A percentile compares a stretch with the other conserved stretches of the same genome.
These are phyloP conservation scores for Halichondria panicea DNA, from an alignment of 37 sponge, comb jelly and placozoan genomes.

Conservation along the genomic window DNA sequence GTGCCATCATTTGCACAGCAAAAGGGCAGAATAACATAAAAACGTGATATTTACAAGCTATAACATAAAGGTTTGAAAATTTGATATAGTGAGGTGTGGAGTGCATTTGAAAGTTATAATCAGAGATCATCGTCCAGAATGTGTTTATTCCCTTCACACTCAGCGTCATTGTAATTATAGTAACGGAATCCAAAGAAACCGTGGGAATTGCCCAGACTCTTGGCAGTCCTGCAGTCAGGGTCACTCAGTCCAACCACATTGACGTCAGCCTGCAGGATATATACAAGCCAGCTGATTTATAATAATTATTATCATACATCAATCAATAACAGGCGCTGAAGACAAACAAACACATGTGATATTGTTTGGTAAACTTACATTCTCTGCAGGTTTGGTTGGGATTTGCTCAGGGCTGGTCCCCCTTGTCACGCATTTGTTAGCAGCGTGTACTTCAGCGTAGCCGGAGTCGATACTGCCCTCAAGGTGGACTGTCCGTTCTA, in stretches of 20 bases:
- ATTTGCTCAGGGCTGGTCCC: too few species aligned
- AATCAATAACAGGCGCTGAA: too few species aligned
- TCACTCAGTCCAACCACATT: not conserved
- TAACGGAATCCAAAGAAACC: conserved; percentile 10
- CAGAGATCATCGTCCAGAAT: conserved; percentile 47
- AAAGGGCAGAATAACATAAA: not conserved
- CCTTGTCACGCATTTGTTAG: too few species aligned
- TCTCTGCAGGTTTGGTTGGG: too few species aligned
- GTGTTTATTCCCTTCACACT: conserved; percentile 44
- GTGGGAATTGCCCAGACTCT: not conserved
- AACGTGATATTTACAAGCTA: not conserved
- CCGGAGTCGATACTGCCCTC: conserved; percentile 16
- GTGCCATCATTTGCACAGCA: too few species aligned
- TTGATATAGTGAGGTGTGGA: not conserved
- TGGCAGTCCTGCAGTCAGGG: not conserved
- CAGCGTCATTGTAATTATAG: conserved; percentile 14
- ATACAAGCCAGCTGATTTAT: too few species aligned
- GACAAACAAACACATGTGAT: too few species aligned
- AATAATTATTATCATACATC: too few species aligned
- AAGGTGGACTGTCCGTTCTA: not conserved
- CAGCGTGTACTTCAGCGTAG: conserved; percentile 10
- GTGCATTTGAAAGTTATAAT: too few species aligned
- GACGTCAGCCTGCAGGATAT: too few species aligned
- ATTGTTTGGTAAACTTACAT: too few species aligned
- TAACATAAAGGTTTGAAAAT: not conserved